Percentiles rank a stretch among this genome's conserved stretches.
phyloP scores from a whole-genome alignment of 2,797 vertebrate genomes.

The Pterois miles region DNA sequence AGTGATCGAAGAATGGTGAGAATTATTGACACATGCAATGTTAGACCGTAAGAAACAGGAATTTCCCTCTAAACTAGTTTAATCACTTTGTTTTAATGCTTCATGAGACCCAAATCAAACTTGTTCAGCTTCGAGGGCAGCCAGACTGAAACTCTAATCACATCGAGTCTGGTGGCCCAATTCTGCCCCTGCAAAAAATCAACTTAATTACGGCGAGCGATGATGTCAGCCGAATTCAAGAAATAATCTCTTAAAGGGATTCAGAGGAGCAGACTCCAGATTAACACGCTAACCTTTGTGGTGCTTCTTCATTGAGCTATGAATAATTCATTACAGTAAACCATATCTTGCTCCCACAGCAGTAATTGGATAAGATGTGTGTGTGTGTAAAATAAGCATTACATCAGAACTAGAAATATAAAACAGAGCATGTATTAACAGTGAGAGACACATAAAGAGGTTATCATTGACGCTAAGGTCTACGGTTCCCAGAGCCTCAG shows the following conservation, averaged over 20 bases:
- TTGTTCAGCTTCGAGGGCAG: constrained; percentile 12
- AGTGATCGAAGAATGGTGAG: background rate
- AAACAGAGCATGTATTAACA: background rate
- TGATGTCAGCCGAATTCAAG: constrained; percentile 39
- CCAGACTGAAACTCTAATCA: constrained; percentile 50
- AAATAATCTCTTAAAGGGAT: constrained; percentile 65
- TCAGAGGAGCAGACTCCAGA: constrained; percentile 43
- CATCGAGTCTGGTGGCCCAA: constrained; percentile 25
- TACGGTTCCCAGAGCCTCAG: background rate
- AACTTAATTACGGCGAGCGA: constrained; percentile 38
- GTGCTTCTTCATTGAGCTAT: constrained; percentile 44
- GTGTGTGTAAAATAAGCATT: constrained; percentile 10
- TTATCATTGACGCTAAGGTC: background rate
- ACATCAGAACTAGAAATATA: constrained; percentile 14
- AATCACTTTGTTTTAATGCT: constrained; percentile 28
- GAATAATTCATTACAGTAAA: constrained; percentile 64
- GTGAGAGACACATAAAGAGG: background rate
- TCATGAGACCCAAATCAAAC: constrained; percentile 4
- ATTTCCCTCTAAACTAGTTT: background rate
- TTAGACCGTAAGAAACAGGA: background rate
- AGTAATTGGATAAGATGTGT: constrained; percentile 48
- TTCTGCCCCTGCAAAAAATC: constrained; percentile 34
- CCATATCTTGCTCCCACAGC: constrained; percentile 18
- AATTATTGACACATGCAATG: background rate
- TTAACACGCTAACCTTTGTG: constrained; percentile 58